Evolutionary conservation across 2,797 vertebrate genomes (phyloP).

Genomic region (Alauda arvensis): DNA sequence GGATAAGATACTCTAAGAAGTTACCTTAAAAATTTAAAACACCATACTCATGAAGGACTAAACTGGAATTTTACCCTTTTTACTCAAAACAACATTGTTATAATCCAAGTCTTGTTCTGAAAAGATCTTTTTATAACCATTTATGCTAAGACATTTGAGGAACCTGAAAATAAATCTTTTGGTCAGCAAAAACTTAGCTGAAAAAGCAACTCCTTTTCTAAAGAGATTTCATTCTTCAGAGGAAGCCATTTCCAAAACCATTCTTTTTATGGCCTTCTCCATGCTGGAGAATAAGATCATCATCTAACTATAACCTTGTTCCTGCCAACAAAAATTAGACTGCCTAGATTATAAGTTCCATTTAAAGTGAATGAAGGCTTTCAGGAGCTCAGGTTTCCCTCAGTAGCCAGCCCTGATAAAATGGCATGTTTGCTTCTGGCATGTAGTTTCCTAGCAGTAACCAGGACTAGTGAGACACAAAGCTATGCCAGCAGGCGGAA

Average conservation of each 20-base stretch:
- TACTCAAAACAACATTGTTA: background rate
- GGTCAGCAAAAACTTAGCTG: background rate
- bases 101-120: background rate
- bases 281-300: background rate
- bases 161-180: constrained; percentile 31
- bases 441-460: background rate
- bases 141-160: constrained; percentile 30
- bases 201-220: background rate
- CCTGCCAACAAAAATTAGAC: background rate
- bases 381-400: background rate
- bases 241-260: background rate
- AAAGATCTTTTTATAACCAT: constrained; percentile 51
- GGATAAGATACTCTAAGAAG: background rate
- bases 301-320: background rate
- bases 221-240: background rate
- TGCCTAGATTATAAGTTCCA: background rate
- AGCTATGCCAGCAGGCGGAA: background rate
- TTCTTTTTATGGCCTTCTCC: background rate
- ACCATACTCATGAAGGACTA: background rate
- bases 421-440: background rate
- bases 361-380: background rate
- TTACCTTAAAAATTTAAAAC: background rate
- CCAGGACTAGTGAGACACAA: background rate
- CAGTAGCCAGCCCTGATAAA: background rate
- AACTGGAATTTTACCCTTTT: background rate